phyloP scores from a whole-genome alignment of 2,888 invertebrate genomes.

The Torymus auratus region DNA sequence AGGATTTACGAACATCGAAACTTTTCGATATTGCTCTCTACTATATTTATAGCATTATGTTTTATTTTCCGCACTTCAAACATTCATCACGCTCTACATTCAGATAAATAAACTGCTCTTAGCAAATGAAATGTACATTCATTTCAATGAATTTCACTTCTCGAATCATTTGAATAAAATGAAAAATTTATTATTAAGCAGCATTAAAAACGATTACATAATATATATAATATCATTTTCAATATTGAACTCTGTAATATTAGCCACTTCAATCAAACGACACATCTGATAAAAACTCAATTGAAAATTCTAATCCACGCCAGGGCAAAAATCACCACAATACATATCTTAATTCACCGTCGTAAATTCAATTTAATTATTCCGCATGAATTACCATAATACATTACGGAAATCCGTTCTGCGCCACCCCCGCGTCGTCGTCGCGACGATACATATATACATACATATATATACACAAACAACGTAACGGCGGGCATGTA shows the following conservation, averaged over 20 bases:
- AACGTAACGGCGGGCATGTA: background rate
- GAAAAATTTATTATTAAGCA: background rate
- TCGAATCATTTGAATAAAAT: background rate
- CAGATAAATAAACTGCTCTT: conserved; percentile 2
- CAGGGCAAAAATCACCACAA: background rate
- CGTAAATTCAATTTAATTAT: conserved; percentile 24
- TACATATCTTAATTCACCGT: background rate
- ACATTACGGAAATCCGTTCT: conserved; percentile 21
- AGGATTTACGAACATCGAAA: conserved; percentile 14
- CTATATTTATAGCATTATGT: conserved; percentile 8
- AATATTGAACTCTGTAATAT: no score
- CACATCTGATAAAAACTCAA: no score
- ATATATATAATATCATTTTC: no score
- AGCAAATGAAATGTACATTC: background rate
- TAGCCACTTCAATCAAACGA: no score
- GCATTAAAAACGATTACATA: no score
- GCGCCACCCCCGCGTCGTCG: background rate
- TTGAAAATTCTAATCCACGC: no score
- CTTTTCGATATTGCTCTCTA: conserved; percentile 8
- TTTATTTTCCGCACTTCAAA: conserved; percentile 3
- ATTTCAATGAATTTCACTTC: background rate
- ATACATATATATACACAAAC: no score
- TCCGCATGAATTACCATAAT: conserved; percentile 27
- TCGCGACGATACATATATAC: background rate
- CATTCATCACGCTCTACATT: conserved; percentile 11